Percentiles rank a stretch among this genome's conserved stretches.
These are phyloP conservation scores for Gnathonemus echidnorhynchus DNA, from an alignment of 2,113 vertebrate genomes.

Conservation along the genomic window DNA sequence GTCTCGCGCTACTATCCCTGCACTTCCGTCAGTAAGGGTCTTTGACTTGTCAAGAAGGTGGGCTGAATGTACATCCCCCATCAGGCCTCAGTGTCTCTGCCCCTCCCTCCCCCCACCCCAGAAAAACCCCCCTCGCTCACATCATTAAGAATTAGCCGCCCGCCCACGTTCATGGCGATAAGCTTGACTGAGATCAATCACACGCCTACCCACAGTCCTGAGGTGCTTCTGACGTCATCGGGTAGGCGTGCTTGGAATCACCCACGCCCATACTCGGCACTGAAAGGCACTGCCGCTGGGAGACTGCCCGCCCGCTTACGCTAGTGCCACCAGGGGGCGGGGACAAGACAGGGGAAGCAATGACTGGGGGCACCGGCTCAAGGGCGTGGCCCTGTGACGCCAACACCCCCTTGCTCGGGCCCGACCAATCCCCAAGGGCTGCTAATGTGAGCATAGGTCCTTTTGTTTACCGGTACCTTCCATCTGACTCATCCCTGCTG, in stretches of 20 bases:
- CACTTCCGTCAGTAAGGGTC: not conserved
- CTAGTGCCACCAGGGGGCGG: not conserved
- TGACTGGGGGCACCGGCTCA: not conserved
- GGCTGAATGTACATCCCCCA: not conserved
- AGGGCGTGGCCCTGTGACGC: not conserved
- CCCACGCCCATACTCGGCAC: constrained; percentile 24
- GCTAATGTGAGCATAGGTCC: not conserved
- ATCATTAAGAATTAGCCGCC: constrained; percentile 5
- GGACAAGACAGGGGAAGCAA: not conserved
- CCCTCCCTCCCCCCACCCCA: not conserved
- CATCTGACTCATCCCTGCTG: not conserved
- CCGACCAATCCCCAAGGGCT: not conserved
- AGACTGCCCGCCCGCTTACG: constrained; percentile 17
- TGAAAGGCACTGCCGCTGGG: not conserved
- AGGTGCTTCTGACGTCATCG: constrained; percentile 28
- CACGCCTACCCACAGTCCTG: constrained; percentile 11
- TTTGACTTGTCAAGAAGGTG: not conserved
- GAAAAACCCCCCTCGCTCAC: not conserved
- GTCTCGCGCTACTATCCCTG: not conserved
- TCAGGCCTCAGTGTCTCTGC: not conserved
- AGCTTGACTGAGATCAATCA: constrained; percentile 24
- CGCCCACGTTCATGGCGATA: constrained; percentile 3
- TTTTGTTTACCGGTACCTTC: not conserved
- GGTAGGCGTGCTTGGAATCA: constrained; percentile 32
- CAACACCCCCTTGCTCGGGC: not conserved